Conservation (phyloP, 2,113 vertebrate species). For the Hystrix brachyura region DNA sequence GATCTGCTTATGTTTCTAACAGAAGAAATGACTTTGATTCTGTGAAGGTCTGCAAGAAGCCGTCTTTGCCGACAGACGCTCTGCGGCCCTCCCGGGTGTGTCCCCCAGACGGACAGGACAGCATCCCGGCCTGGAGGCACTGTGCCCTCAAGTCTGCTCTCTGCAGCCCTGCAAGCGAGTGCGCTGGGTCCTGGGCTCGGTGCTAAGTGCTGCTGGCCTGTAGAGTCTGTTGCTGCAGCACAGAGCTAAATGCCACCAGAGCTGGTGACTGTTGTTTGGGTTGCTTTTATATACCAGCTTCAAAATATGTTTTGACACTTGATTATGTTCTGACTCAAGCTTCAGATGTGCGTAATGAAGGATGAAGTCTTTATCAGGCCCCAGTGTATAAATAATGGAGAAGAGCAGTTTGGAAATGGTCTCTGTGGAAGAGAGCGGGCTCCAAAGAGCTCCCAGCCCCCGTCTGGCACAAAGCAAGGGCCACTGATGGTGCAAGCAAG, state of each 20-base stretch:
- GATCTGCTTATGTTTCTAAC: constrained; percentile 14
- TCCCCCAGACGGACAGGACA: not conserved
- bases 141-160: not conserved
- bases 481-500: not conserved
- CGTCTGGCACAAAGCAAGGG: constrained; percentile 7
- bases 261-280: constrained; percentile 84
- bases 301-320: constrained; percentile 87
- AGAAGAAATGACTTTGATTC: not conserved
- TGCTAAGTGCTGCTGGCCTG: constrained; percentile 37
- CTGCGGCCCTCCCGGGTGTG: not conserved
- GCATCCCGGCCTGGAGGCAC: too few species aligned
- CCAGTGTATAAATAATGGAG: constrained; percentile 82
- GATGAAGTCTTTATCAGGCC: constrained; percentile 84
- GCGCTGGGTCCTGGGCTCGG: constrained; percentile 10
- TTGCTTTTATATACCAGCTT: constrained; percentile 85
- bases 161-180: constrained; percentile 61
- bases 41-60: not conserved
- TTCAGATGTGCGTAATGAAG: constrained; percentile 86
- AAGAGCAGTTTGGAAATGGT: constrained; percentile 80
- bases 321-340: constrained; percentile 88
- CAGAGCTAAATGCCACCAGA: constrained; percentile 80
- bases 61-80: not conserved
- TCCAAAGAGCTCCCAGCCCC: constrained; percentile 77
- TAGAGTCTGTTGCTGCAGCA: constrained; percentile 78
- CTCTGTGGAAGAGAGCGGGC: constrained; percentile 80